Base-by-base conservation (phyloP, 2,888 invertebrate genomes). In the Caenorhabditis uteleia region DNA sequence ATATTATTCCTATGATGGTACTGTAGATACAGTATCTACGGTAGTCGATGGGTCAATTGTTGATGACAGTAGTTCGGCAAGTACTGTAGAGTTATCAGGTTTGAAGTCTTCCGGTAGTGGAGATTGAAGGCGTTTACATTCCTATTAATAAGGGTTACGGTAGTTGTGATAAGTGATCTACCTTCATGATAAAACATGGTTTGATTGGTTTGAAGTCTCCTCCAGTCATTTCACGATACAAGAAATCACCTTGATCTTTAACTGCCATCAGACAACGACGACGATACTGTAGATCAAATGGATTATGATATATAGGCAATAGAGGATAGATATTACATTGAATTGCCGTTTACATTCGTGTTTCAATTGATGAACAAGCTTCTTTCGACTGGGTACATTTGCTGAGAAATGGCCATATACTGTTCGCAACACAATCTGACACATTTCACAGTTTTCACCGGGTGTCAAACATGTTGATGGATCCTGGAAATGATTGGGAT, bases 291-390 rank as follows among this genome's bases (percentile, higher is more conserved):
- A 74, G 60, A 31, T 21, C n/a, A 25, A n/a, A n/a, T n/a, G n/a
- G n/a, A n/a, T n/a, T 18, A 39, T 12, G 18, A 14, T 16, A 18
- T 14, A n/a, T 12, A 33, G 1, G 14, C 33, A n/a, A n/a, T n/a
- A n/a, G n/a, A n/a, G n/a, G n/a, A n/a, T n/a, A n/a, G n/a, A n/a
- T n/a, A 68, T 49, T 33, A 77, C 77, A 50, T 70, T 60, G 45
- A 62, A 78, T 27, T 79, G 77, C 10, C 79, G 68, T 33, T 78
- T 79, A 56, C 79, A 79, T 33, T 77, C 69, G 43, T 77, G 77
- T 43, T 77, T 76, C 55, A 79, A 29, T 46, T 78, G 75, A 43
- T 68, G 57, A 23, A 49, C 54, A 38, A 75, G 49, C 29, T 67
- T 64, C 39, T 69, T 57, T 14, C 69, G 40, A 14, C 66, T 66